Evolutionary conservation across 2,797 vertebrate genomes (phyloP), one percentile per base, ranked within the genome.

Genomic region (Picus viridis): DNA sequence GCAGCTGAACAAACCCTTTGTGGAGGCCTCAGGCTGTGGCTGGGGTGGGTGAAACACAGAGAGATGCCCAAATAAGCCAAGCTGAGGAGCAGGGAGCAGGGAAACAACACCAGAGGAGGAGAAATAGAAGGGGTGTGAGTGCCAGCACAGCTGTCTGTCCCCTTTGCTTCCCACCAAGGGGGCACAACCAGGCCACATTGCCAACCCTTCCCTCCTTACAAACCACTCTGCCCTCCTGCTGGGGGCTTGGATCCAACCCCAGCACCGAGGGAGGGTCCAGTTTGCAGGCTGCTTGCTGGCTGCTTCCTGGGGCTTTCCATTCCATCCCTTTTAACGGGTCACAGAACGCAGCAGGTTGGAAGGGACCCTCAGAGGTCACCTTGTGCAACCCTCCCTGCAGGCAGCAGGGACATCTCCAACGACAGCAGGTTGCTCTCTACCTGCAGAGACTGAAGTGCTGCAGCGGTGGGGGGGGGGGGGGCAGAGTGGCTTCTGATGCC

Each of bases 131-230:
- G 30, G 45, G n/a, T 62, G 67, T 30, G 72, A 73, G 51, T 88
- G 86, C 92, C 95, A 93, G 64, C 32, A 49, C 91, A 86, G 93
- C 97, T 94, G 86, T 95, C 97, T 94, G 87, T 95, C 93, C 96
- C 83, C 10, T 63, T 90, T 90, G 85, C 80, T 89, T 89, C 67
- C 89, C 65, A 91, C 88, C n/a, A 2, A 89, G 90, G 69, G 89
- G 83, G 70, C 93, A 71, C 69, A 89, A 64, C 81, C 67, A 19
- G 30, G 10, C 79, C 81, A 15, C 92, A 36, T 67, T 89, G 95
- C 97, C 62, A 53, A 74, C 6, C 2, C 82, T 70, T 90, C 80
- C 92, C 70, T 20, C 41, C 47, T 81, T 96, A 90, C 71, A 29
- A 93, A 41, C 88, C 82, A n/a, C 94, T 95, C 63, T 96, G 93